These are phyloP conservation scores for Drosophila tanythrix DNA, from an alignment of 2,888 invertebrate genomes.

Conservation along the genomic window DNA sequence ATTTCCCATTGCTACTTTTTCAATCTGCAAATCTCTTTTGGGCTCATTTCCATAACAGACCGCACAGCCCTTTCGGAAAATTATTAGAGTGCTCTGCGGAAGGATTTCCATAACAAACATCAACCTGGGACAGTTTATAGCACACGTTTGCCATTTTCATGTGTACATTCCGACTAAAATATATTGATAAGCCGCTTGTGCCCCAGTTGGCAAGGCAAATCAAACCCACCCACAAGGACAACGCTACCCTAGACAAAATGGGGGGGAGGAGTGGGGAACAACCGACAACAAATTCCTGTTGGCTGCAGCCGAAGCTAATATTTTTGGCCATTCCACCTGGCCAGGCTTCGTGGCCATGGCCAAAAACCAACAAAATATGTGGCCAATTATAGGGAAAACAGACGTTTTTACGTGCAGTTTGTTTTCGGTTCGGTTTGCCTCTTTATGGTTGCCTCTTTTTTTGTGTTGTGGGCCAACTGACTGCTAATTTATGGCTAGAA, in stretches of 20 bases:
- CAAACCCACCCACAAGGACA: conserved; percentile 2
- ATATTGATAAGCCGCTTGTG: conserved; percentile 63
- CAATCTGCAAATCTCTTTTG: conserved; percentile 39
- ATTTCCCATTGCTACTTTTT: conserved; percentile 12
- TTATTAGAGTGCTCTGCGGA: conserved; percentile 40
- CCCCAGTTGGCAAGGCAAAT: conserved; percentile 56
- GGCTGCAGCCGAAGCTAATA: conserved; percentile 30
- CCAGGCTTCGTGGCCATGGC: conserved; percentile 14
- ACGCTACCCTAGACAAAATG: not conserved
- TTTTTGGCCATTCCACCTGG: conserved; percentile 52
- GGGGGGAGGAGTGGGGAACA: not conserved
- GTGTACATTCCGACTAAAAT: conserved; percentile 39
- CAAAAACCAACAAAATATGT: conserved; percentile 71
- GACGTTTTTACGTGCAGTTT: conserved; percentile 72
- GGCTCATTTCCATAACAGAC: conserved; percentile 60
- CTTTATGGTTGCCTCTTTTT: conserved; percentile 14
- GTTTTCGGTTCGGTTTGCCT: conserved; percentile 26
- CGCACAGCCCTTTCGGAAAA: conserved; percentile 27
- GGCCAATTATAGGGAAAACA: conserved; percentile 78
- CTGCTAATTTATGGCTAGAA: conserved; percentile 68
- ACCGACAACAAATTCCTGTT: conserved; percentile 23
- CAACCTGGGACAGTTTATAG: conserved; percentile 62
- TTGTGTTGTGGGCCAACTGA: conserved; percentile 22
- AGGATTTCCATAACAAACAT: conserved; percentile 69
- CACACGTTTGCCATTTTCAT: conserved; percentile 41